Evolutionary conservation across 2,113 vertebrate genomes (phyloP).

Genomic region (Sciurus niger): DNA sequence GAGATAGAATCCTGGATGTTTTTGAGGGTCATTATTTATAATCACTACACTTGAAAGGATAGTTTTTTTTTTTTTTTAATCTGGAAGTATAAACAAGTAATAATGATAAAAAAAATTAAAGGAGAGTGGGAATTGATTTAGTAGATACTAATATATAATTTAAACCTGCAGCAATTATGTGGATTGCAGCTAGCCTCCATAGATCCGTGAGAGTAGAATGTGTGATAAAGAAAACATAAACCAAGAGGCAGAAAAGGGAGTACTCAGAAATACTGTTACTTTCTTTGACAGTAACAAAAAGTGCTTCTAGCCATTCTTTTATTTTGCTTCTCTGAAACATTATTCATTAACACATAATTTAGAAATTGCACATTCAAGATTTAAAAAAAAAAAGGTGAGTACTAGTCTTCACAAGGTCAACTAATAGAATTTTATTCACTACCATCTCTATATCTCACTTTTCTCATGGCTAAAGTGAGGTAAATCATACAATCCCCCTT

Average conservation of each 20-base stretch:
- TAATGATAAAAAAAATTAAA: background rate
- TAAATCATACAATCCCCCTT: background rate
- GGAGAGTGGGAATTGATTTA: background rate
- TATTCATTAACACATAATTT: background rate
- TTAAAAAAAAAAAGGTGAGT: background rate
- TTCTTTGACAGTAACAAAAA: background rate
- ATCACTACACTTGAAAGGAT: background rate
- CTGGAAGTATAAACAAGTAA: constrained; percentile 25
- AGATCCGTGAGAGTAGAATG: background rate
- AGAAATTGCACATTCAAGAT: background rate
- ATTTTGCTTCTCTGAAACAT: background rate
- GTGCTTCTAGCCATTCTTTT: background rate
- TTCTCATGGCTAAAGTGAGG: background rate
- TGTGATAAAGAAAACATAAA: background rate
- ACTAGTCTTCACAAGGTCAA: background rate
- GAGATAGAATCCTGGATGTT: background rate
- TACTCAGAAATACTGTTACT: background rate
- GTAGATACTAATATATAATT: constrained; percentile 8
- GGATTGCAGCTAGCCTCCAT: background rate
- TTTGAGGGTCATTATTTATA: background rate
- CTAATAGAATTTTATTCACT: background rate
- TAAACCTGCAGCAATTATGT: background rate
- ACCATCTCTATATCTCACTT: background rate
- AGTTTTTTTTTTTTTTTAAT: background rate
- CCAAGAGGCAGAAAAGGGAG: background rate